Conservation (phyloP, 2,113 vertebrate genomes). For the Brachirus orientalis region DNA sequence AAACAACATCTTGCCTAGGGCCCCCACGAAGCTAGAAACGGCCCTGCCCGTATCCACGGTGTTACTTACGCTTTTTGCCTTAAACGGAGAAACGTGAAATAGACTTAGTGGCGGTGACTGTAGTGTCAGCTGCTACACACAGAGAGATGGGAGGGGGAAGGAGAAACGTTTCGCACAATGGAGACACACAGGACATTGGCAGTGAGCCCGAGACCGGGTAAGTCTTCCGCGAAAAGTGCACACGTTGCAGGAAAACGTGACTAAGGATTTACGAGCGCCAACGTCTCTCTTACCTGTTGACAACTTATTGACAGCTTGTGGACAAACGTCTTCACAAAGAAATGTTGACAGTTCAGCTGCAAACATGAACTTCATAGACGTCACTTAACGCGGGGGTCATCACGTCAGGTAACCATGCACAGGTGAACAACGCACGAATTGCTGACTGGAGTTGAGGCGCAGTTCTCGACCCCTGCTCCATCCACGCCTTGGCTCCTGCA, state of each 20-base stretch:
- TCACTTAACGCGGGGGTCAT: constrained; percentile 50
- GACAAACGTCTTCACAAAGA: background rate
- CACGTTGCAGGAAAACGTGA: constrained; percentile 19
- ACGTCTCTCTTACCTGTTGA: constrained; percentile 10
- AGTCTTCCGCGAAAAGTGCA: constrained; percentile 64
- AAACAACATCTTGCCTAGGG: too few species aligned
- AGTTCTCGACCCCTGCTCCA: background rate
- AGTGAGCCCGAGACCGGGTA: constrained; percentile 59
- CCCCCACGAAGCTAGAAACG: too few species aligned
- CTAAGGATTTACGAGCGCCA: background rate
- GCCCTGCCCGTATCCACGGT: constrained; percentile 40
- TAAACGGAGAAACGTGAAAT: constrained; percentile 2
- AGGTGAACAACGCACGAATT: constrained; percentile 14
- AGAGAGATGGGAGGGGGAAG: constrained; percentile 26
- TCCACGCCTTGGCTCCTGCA: constrained; percentile 14
- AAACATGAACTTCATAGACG: constrained; percentile 59
- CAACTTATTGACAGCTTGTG: background rate
- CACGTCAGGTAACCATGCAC: constrained; percentile 46
- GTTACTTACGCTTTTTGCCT: constrained; percentile 37
- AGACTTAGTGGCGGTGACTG: constrained; percentile 40
- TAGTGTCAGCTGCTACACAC: constrained; percentile 46
- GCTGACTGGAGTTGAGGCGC: background rate
- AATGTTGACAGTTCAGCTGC: constrained; percentile 59
- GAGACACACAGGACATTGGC: constrained; percentile 71
- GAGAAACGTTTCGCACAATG: constrained; percentile 59